Conservation (phyloP, 2,113 vertebrate species). For the Myocastor coypus region DNA sequence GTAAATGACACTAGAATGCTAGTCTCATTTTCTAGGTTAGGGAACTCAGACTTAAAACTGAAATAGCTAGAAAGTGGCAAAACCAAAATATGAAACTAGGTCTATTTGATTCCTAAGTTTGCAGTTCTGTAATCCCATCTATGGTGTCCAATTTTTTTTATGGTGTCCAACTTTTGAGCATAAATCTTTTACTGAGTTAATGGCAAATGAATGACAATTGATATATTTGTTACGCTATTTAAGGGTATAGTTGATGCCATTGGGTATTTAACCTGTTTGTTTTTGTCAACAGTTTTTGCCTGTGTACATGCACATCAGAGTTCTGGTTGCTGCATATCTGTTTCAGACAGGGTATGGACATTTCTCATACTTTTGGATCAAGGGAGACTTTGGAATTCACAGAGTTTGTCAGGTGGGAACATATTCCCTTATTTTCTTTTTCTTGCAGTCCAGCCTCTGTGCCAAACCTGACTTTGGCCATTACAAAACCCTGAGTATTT, state of each 20-base stretch:
- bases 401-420: constrained; percentile 96
- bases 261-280: not conserved
- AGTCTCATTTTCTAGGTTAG: constrained; percentile 35
- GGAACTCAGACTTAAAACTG: not conserved
- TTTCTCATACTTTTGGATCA: constrained; percentile 99
- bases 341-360: constrained; percentile 99
- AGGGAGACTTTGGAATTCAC: constrained; percentile 97
- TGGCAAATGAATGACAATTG: not conserved
- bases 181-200: not conserved
- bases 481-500: constrained; percentile 41
- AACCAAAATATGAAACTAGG: constrained; percentile 13
- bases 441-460: constrained; percentile 26
- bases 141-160: not conserved
- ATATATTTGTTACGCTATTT: constrained; percentile 38
- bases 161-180: constrained; percentile 8
- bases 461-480: constrained; percentile 14
- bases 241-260: not conserved
- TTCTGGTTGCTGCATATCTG: constrained; percentile 97
- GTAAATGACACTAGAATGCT: not conserved
- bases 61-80: not conserved
- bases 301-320: constrained; percentile 98
- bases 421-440: not conserved
- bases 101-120: constrained; percentile 31
- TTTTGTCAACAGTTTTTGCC: constrained; percentile 94
- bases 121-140: not conserved